Conservation (phyloP, 1,140 invertebrate genomes). For the Achatina immaculata region DNA sequence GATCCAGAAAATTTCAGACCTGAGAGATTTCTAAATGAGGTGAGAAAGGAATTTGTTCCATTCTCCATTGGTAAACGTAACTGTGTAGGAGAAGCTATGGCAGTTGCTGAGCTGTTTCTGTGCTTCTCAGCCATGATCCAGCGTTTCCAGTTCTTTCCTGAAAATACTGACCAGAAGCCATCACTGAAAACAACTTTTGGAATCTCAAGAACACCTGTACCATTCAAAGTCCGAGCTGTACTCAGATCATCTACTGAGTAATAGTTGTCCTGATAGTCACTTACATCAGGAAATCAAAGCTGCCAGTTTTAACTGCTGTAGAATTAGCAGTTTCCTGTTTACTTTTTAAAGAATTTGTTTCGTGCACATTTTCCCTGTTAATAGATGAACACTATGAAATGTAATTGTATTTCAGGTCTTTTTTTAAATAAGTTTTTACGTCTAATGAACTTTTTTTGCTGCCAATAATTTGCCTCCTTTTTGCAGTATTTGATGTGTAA, state of each 20-base stretch:
- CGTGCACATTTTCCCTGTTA: no score
- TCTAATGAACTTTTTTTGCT: not conserved
- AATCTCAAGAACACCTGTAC: not conserved
- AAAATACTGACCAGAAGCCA: not conserved
- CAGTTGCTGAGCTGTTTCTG: not conserved
- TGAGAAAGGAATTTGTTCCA: slow-evolving; percentile 32
- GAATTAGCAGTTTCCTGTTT: no score
- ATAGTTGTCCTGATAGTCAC: no score
- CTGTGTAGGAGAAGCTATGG: not conserved
- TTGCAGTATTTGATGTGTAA: no score
- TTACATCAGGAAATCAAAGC: no score
- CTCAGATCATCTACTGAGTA: no score
- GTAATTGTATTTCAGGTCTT: no score
- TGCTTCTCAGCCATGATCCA: not conserved
- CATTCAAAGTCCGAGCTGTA: slow-evolving; percentile 19
- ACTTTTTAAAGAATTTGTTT: no score
- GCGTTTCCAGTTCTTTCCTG: not conserved
- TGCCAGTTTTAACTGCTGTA: no score
- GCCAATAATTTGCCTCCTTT: no score
- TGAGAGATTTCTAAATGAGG: slow-evolving; percentile 73
- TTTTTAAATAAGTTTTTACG: no score
- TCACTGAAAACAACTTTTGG: not conserved
- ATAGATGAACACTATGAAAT: no score
- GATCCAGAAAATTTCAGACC: slow-evolving; percentile 80
- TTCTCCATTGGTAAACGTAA: slow-evolving; percentile 27